Evolutionary conservation across 2,888 invertebrate genomes (phyloP), one percentile per base, ranked within the genome.

Genomic region (Clunio marinus): DNA sequence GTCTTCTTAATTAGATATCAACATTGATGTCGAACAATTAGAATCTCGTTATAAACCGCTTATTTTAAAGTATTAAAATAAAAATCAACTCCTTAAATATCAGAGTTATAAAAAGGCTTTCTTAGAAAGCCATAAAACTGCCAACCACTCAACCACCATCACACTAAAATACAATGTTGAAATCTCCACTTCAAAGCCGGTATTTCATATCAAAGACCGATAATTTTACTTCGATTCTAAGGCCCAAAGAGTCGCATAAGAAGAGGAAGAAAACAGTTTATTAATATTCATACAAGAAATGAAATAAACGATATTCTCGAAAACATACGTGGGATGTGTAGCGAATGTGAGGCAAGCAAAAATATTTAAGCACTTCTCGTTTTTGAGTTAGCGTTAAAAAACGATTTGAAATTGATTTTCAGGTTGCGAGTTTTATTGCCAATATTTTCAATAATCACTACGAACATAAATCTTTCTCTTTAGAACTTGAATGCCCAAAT

Each of bases 401-500:
- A 15, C 10, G 41, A 41, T 41, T 41, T 10, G 41, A 15, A 41
- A 41, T 41, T n/a, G 41, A 41, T n/a, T 41, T 5, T 41, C 41
- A n/a, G 41, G 41, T 15, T n/a, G n/a, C n/a, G n/a, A n/a, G n/a
- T n/a, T n/a, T n/a, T n/a, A n/a, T n/a, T n/a, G n/a, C n/a, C n/a
- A n/a, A n/a, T n/a, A n/a, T n/a, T n/a, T n/a, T n/a, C n/a, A n/a
- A n/a, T n/a, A n/a, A n/a, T n/a, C n/a, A 5, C 10, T 3, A 5
- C 2, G 4, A 41, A 41, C 41, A 41, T 41, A 41, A 41, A 41
- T 41, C 41, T 41, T 10, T 41, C 41, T n/a, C n/a, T n/a, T 41
- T 41, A 41, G 41, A 41, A 41, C n/a, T 41, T 41, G 15, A 41
- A 41, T 41, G 41, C 41, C 41, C 41, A 41, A n/a, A n/a, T 15